Evolutionary conservation across 2,797 vertebrate species (phyloP).

Genomic region (Octomys mimax): DNA sequence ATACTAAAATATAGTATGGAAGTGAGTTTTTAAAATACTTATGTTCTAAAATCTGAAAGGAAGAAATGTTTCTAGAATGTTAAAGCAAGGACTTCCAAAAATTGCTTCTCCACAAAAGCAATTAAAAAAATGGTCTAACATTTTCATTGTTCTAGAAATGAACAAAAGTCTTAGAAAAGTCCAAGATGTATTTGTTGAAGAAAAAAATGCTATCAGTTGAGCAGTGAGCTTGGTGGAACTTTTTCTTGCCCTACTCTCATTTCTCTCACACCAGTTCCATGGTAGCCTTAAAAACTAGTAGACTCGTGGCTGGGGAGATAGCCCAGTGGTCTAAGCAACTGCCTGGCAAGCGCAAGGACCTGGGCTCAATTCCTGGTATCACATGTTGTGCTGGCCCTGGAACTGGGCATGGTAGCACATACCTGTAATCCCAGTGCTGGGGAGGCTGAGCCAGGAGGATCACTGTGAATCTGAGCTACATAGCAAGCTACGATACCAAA

Average conservation of each 20-base stretch:
- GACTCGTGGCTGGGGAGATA: not conserved
- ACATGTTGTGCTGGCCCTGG: too few relatives aligned
- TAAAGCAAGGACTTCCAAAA: not conserved
- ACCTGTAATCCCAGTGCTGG: too few relatives aligned
- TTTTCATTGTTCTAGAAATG: slow-evolving; percentile 43
- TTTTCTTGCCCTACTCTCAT: not conserved
- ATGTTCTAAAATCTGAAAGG: slow-evolving; percentile 31
- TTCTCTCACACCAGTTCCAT: not conserved
- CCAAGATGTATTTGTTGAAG: not conserved
- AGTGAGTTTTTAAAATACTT: slow-evolving; percentile 49
- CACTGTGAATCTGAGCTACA: too few relatives aligned
- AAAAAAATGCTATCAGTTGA: slow-evolving; percentile 24
- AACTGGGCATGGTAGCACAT: too few relatives aligned
- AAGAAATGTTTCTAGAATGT: slow-evolving; percentile 34
- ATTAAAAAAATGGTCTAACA: not conserved
- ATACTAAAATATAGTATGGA: not conserved
- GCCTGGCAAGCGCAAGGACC: too few relatives aligned
- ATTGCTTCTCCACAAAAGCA: not conserved
- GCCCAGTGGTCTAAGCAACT: too few relatives aligned
- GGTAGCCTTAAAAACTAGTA: not conserved
- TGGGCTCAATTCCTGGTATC: too few relatives aligned
- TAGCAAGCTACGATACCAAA: too few relatives aligned
- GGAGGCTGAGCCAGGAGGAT: too few relatives aligned
- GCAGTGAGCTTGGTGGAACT: not conserved
- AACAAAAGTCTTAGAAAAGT: slow-evolving; percentile 2